phyloP scores from a whole-genome alignment of 2,797 vertebrate genomes.

The Pipistrellus kuhlii region DNA sequence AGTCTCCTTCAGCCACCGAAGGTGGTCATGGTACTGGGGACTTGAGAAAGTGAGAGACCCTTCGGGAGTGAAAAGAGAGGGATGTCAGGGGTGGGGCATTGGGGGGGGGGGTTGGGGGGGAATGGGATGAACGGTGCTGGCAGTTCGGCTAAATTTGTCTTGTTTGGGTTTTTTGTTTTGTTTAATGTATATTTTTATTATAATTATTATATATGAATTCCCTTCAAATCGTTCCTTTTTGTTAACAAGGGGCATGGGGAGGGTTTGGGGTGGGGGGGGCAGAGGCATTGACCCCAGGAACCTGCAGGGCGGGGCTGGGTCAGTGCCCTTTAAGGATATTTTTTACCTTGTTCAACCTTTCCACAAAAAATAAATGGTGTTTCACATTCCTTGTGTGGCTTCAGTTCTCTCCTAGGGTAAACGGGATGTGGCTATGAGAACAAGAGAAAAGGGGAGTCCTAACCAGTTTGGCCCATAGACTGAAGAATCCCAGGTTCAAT shows the following conservation, averaged over 20 bases:
- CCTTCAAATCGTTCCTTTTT: slow-evolving; percentile 82
- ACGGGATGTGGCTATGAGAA: neutral
- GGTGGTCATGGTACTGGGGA: slow-evolving; percentile 78
- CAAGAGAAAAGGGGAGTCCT: neutral
- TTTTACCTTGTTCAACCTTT: slow-evolving; percentile 83
- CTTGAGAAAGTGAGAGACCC: slow-evolving; percentile 61
- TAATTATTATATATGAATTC: slow-evolving; percentile 85
- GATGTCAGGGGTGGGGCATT: neutral
- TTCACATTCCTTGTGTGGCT: slow-evolving; percentile 76
- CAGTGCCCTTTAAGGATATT: slow-evolving; percentile 80
- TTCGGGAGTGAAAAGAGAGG: slow-evolving; percentile 63
- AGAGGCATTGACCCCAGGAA: slow-evolving; percentile 81
- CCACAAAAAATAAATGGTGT: slow-evolving; percentile 83
- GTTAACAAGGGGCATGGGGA: slow-evolving; percentile 78
- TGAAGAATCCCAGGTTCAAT: too few relatives aligned
- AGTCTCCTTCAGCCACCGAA: slow-evolving; percentile 70
- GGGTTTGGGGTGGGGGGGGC: slow-evolving; percentile 78
- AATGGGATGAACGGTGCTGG: slow-evolving; percentile 81
- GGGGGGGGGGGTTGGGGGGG: slow-evolving; percentile 56
- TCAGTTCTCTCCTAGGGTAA: slow-evolving; percentile 27
- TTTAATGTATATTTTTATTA: slow-evolving; percentile 86
- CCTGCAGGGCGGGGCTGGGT: slow-evolving; percentile 85
- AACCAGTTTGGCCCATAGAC: too few relatives aligned
- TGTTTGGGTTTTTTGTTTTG: slow-evolving; percentile 79
- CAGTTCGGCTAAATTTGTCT: slow-evolving; percentile 83